These are phyloP conservation scores for Monomorium pharaonis DNA, from an alignment of 1,140 invertebrate species.

Conservation along the genomic window DNA sequence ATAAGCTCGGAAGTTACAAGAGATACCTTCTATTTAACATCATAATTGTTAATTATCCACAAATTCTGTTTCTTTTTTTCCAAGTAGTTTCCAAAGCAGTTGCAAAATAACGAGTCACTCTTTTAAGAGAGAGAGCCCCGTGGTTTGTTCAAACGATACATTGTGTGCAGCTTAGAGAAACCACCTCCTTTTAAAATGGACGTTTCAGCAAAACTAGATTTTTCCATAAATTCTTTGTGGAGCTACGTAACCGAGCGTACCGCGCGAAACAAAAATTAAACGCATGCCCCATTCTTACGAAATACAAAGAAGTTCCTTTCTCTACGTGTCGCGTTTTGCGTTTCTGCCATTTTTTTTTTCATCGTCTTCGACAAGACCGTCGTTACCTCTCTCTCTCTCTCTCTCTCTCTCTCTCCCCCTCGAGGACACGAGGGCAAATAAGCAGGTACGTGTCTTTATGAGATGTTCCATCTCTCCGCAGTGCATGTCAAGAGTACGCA, in stretches of 20 bases:
- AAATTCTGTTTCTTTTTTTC: neutral
- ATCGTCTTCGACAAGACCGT: neutral
- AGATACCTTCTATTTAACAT: neutral
- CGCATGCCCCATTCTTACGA: neutral
- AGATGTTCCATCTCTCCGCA: neutral
- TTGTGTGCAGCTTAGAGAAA: conserved; percentile 20
- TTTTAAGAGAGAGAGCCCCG: neutral
- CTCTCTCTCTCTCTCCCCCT: too few relatives aligned
- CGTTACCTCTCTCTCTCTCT: conserved; percentile 11
- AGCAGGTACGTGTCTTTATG: neutral
- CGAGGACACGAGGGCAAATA: conserved; percentile 9
- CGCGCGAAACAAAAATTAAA: conserved; percentile 49
- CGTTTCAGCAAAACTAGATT: conserved; percentile 16
- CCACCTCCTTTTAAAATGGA: conserved; percentile 12
- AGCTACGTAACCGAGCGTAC: neutral
- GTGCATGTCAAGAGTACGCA: conserved; percentile 55
- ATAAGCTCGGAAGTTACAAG: neutral
- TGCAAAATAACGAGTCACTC: neutral
- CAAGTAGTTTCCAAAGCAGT: neutral
- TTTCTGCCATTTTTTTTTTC: neutral
- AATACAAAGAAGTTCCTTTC: neutral
- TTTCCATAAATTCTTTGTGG: conserved; percentile 25
- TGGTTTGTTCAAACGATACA: neutral
- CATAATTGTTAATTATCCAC: neutral
- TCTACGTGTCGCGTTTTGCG: neutral